Base-by-base conservation (phyloP, 2,888 invertebrate genomes). In the Napeogenes inachia region DNA sequence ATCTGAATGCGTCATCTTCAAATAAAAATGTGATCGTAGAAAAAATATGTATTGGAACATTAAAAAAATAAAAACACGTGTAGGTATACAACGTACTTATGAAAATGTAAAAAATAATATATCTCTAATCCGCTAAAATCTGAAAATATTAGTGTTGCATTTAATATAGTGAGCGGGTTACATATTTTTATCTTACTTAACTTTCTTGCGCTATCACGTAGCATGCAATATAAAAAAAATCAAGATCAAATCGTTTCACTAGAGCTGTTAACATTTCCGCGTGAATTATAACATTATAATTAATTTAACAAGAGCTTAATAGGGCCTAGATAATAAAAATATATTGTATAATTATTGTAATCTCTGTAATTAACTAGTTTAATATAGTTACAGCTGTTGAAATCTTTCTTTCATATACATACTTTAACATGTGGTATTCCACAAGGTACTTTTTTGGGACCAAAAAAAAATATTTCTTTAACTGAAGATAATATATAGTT, bases 271-370 rank as follows among this genome's bases (percentile, higher is more conserved):
- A 42, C 12, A 10, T 10, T 42, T 42, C 42, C 42, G 42, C 12
- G 12, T 3, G 3, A 3, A 42, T 6, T 42, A 38, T 10, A 42
- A 42, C 12, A 42, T 42, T 42, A 6, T 42, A 10, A 10, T 10
- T 42, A 10, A 2, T 8, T 8, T 42, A 42, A 42, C 3, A 42
- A 42, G 2, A 10, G 38, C 38, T 10, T 10, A 42, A 10, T 42
- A 3, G 42, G 42, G 0, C 10, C 12, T 42, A 42, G 3, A 42
- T 12, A 42, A 45, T 8, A 21, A 21, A 21, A 54, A 62, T 59
- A 45, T 33, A 5, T 56, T 59, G 56, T 59, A 59, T 62, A 56
- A 61, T 10, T 38, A 53, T 54, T 32, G 3, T 5, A 42, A 8
- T 30, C 55, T 30, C 21, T 33, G 38, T 38, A 38, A 57, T 54